Evolutionary conservation across 2,797 vertebrate genomes (phyloP).

Genomic region (Natrix natrix): DNA sequence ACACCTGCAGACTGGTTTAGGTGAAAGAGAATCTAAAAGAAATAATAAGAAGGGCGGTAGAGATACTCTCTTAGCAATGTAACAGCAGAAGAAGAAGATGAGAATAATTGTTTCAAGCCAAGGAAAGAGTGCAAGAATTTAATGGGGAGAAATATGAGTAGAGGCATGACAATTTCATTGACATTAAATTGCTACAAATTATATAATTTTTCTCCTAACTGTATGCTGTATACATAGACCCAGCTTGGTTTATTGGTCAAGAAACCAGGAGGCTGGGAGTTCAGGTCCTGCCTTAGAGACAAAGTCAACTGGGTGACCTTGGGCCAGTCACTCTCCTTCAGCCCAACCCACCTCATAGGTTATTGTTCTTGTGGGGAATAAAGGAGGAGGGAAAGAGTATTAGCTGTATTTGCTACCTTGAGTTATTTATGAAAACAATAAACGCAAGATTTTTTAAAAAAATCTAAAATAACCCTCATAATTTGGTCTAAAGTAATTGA

Average conservation of each 20-base stretch:
- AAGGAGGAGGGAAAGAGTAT: too few species aligned
- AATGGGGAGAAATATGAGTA: not conserved
- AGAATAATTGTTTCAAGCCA: not conserved
- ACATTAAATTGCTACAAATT: not conserved
- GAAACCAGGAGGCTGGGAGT: too few species aligned
- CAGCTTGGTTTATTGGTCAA: too few species aligned
- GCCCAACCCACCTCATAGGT: too few species aligned
- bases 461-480: not conserved
- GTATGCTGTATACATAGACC: not conserved
- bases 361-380: too few species aligned
- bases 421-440: too few species aligned
- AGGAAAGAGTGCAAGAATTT: not conserved
- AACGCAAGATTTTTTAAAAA: too few species aligned
- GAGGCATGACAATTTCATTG: not conserved
- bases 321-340: too few species aligned
- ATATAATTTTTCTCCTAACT: not conserved
- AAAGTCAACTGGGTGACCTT: not conserved
- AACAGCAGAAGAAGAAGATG: not conserved
- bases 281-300: not conserved
- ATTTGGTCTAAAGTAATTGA: not conserved
- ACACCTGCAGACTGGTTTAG: not conserved
- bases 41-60: not conserved
- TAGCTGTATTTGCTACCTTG: too few species aligned
- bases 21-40: not conserved
- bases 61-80: not conserved